A percentile compares a stretch with the other conserved stretches of the same genome.
Conservation (phyloP, 2,113 vertebrate species). For the Apus apus region DNA sequence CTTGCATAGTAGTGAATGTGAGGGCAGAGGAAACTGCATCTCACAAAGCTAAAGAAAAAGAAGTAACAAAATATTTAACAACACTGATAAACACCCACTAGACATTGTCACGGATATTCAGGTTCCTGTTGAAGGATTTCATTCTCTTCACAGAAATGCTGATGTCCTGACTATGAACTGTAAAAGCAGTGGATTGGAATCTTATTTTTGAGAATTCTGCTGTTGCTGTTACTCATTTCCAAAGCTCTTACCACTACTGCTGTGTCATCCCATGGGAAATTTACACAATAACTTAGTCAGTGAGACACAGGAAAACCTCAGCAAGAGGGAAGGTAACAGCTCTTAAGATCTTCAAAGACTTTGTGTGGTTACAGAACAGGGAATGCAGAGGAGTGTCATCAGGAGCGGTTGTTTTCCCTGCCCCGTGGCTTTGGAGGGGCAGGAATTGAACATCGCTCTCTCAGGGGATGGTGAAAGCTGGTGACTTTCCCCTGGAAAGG, state of each 20-base stretch:
- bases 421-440: not conserved
- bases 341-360: not conserved
- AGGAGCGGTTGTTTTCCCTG: not conserved
- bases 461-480: not conserved
- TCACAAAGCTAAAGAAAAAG: not conserved
- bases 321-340: not conserved
- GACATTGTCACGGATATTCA: not conserved
- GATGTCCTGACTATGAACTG: not conserved
- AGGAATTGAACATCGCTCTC: not conserved
- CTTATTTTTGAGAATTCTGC: not conserved
- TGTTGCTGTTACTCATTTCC: not conserved
- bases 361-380: not conserved
- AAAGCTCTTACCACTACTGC: not conserved
- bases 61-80: not conserved
- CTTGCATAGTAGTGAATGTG: not conserved
- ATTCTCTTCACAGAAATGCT: not conserved
- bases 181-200: not conserved
- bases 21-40: not conserved
- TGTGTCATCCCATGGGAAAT: not conserved
- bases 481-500: not conserved
- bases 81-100: not conserved
- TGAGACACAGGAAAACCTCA: not conserved
- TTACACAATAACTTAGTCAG: not conserved
- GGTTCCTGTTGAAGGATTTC: not conserved
- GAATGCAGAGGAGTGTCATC: not conserved